Evolutionary conservation across 1,140 invertebrate species (phyloP).

Genomic region (Ridgeia piscesae): DNA sequence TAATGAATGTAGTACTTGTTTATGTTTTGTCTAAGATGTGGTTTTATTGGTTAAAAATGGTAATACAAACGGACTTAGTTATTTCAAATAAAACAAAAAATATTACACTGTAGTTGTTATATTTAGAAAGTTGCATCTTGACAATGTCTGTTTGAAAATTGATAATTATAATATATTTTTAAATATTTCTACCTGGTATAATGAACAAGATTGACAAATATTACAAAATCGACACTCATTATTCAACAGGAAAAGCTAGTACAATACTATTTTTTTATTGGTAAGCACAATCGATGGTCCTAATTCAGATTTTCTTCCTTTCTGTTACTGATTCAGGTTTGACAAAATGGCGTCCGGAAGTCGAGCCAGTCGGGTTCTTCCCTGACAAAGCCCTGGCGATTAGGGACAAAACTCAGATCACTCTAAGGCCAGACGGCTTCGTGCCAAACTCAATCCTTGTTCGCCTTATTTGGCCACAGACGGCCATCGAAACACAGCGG

Average conservation of each 20-base stretch:
- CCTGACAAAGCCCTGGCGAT: slow-evolving; percentile 33
- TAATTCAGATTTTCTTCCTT: background rate
- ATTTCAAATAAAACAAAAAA: too few species aligned
- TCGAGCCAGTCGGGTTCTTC: slow-evolving; percentile 48
- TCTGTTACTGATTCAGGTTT: background rate
- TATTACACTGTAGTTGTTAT: too few species aligned
- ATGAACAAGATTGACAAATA: too few species aligned
- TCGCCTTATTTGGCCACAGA: slow-evolving; percentile 44
- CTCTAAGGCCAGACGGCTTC: slow-evolving; percentile 36
- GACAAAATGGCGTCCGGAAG: slow-evolving; percentile 36
- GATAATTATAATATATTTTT: too few species aligned
- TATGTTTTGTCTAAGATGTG: too few species aligned
- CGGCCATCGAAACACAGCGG: slow-evolving; percentile 1
- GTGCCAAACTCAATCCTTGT: slow-evolving; percentile 53
- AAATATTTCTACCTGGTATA: too few species aligned
- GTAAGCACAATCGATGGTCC: background rate
- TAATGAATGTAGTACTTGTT: too few species aligned
- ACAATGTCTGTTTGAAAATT: too few species aligned
- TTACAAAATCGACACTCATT: too few species aligned
- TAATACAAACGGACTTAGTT: too few species aligned
- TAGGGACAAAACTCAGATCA: background rate
- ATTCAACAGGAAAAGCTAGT: background rate
- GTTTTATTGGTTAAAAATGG: too few species aligned
- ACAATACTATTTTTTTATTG: background rate
- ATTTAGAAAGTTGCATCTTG: too few species aligned